Evolutionary conservation across 2,113 vertebrate species (phyloP).

Genomic region (Probosciger aterrimus): DNA sequence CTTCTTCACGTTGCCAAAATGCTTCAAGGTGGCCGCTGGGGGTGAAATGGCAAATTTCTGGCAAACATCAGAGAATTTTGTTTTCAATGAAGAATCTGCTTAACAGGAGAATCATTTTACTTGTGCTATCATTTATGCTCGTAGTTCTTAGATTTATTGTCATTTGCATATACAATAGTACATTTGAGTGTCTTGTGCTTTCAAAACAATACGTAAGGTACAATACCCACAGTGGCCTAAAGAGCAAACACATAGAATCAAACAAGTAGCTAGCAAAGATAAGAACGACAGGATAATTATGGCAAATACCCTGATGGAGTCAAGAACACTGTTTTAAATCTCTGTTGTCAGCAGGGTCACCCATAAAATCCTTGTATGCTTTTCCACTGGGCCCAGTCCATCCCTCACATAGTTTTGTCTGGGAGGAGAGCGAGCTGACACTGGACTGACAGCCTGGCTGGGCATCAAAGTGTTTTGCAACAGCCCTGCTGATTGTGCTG

Average conservation of each 20-base stretch:
- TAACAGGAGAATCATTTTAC: background rate
- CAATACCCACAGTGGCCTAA: background rate
- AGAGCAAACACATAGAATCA: background rate
- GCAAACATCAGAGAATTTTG: background rate
- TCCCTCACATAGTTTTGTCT: background rate
- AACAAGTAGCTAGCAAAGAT: background rate
- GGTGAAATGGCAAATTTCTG: slow-evolving; percentile 31
- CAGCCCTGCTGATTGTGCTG: background rate
- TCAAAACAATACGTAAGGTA: background rate
- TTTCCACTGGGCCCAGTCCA: background rate
- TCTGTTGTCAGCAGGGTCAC: background rate
- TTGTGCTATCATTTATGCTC: background rate
- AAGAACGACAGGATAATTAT: background rate
- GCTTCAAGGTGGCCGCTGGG: background rate
- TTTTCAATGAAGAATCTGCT: slow-evolving; percentile 19
- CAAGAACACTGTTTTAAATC: background rate
- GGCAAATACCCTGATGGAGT: background rate
- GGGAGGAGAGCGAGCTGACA: background rate
- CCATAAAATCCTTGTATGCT: background rate
- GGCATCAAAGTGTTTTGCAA: slow-evolving; percentile 12
- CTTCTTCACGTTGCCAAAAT: background rate
- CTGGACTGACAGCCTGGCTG: background rate
- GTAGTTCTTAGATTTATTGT: slow-evolving; percentile 5
- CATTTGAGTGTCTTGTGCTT: background rate
- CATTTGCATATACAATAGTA: background rate